phyloP scores from a whole-genome alignment of 2,888 invertebrate genomes.

The Tetropium fuscum region DNA sequence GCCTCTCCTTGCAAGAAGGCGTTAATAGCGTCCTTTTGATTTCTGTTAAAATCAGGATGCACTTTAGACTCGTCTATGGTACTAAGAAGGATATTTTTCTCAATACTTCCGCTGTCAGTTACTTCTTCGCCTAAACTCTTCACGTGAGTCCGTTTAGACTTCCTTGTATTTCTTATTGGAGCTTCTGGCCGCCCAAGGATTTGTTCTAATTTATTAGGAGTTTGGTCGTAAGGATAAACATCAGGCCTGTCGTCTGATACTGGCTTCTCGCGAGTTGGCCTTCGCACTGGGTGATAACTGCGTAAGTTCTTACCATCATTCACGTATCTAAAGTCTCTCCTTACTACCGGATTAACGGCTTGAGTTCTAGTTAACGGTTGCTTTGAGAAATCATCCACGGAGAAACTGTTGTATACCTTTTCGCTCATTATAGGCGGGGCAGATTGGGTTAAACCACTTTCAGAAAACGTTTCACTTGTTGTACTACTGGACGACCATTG shows the following conservation, averaged over 20 bases:
- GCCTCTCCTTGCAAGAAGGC: conserved; percentile 26
- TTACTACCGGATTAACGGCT: conserved; percentile 48
- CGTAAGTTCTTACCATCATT: conserved; percentile 14
- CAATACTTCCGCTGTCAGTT: conserved; percentile 59
- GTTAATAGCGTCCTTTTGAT: conserved; percentile 32
- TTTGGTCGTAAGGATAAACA: conserved; percentile 54
- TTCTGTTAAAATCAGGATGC: conserved; percentile 42
- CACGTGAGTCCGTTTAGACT: conserved; percentile 58
- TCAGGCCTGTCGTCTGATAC: conserved; percentile 52
- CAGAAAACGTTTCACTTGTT: conserved; percentile 61
- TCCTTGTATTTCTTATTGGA: conserved; percentile 56
- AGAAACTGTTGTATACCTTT: conserved; percentile 36
- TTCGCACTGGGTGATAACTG: conserved; percentile 33
- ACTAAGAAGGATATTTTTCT: conserved; percentile 57
- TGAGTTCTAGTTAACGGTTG: conserved; percentile 50
- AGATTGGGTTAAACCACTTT: conserved; percentile 57
- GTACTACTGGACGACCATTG: conserved; percentile 62
- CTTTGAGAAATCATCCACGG: conserved; percentile 39
- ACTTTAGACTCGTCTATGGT: conserved; percentile 62
- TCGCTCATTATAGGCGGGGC: conserved; percentile 60
- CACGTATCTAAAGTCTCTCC: conserved; percentile 35
- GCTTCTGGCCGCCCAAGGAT: conserved; percentile 62
- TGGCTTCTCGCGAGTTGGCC: conserved; percentile 59
- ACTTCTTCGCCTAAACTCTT: conserved; percentile 69
- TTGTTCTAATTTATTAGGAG: conserved; percentile 62